Evolutionary conservation across 2,888 invertebrate genomes (phyloP).

Genomic region (Hymenopus coronatus): DNA sequence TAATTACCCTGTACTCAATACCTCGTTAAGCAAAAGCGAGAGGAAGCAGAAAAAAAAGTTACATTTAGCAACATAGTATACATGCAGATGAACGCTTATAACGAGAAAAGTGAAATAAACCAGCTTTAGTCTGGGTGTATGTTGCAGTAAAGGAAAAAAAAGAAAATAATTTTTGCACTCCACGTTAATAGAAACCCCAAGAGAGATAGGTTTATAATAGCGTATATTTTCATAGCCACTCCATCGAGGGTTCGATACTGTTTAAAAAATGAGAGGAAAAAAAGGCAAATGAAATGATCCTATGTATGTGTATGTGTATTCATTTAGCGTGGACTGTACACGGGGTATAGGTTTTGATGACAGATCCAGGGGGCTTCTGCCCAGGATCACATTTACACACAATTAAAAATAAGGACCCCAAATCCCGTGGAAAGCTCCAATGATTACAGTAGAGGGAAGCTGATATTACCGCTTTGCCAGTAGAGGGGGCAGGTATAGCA

Average conservation of each 20-base stretch:
- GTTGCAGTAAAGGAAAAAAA: not conserved
- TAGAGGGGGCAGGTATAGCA: not conserved
- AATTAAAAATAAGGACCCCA: conserved; percentile 34
- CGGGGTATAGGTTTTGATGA: conserved; percentile 31
- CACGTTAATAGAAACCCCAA: not conserved
- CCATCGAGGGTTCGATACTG: not conserved
- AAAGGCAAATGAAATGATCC: not conserved
- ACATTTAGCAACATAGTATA: too few species aligned
- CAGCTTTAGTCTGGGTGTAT: not conserved
- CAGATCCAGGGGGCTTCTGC: conserved; percentile 48
- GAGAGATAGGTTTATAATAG: not conserved
- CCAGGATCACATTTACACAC: conserved; percentile 33
- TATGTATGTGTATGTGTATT: not conserved
- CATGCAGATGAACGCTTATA: not conserved
- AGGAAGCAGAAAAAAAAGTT: too few species aligned
- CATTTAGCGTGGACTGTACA: not conserved
- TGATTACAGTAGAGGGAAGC: conserved; percentile 28
- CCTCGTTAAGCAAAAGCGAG: too few species aligned
- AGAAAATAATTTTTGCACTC: not conserved
- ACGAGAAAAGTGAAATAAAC: not conserved
- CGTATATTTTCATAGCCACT: not conserved
- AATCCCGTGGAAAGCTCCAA: conserved; percentile 30
- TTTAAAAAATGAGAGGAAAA: not conserved
- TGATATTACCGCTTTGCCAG: conserved; percentile 21
- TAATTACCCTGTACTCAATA: too few species aligned